Evolutionary conservation across 2,888 invertebrate species (phyloP).

Genomic region (Drosophila ezoana): DNA sequence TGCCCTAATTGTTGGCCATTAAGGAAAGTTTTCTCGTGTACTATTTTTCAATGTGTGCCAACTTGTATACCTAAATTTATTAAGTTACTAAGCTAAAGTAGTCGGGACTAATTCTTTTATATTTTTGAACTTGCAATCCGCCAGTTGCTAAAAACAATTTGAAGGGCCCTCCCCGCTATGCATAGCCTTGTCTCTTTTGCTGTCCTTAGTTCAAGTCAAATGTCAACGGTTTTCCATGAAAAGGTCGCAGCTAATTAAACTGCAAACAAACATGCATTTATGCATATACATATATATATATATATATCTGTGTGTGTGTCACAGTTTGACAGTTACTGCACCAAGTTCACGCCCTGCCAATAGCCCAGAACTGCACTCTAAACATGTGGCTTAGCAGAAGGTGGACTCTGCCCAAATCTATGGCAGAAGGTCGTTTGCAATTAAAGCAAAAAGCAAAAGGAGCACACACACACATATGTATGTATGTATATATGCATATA

Average conservation of each 20-base stretch:
- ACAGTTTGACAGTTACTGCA: slow-evolving; percentile 29
- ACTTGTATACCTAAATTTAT: slow-evolving; percentile 28
- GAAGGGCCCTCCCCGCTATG: not conserved
- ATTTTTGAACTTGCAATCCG: slow-evolving; percentile 10
- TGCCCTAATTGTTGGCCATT: slow-evolving; percentile 64
- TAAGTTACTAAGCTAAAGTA: slow-evolving; percentile 18
- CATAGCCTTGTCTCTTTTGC: not conserved
- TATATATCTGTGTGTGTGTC: not conserved
- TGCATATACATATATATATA: too few species aligned
- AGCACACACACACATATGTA: slow-evolving; percentile 13
- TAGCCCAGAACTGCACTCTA: slow-evolving; percentile 10
- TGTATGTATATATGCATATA: not conserved
- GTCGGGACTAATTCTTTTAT: not conserved
- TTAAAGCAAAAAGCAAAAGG: slow-evolving; percentile 26
- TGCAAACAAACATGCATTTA: not conserved
- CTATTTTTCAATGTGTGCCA: slow-evolving; percentile 20
- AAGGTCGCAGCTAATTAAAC: slow-evolving; percentile 57
- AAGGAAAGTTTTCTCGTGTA: slow-evolving; percentile 26
- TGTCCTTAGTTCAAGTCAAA: slow-evolving; percentile 18
- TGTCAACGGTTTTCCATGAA: slow-evolving; percentile 45
- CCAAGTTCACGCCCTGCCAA: slow-evolving; percentile 12
- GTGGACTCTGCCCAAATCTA: slow-evolving; percentile 29
- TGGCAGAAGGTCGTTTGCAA: slow-evolving; percentile 52
- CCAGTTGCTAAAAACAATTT: slow-evolving; percentile 9
- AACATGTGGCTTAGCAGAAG: slow-evolving; percentile 35